phyloP scores from a whole-genome alignment of 92 coral and sea anemone genomes.

The Paragorgia papillata region DNA sequence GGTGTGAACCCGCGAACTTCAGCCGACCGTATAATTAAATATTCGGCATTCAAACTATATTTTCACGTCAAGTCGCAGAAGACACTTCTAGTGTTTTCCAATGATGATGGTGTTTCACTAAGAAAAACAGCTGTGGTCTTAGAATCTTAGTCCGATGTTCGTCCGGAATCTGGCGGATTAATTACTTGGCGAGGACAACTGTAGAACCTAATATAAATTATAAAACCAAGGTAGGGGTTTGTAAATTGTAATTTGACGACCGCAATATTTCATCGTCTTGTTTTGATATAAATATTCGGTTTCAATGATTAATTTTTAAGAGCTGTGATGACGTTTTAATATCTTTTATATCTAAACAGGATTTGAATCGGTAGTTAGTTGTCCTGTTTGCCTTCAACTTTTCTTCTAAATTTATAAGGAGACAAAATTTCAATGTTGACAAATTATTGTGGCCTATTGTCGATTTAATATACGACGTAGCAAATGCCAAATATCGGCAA shows the following conservation, averaged over 20 bases:
- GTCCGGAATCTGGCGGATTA: no score
- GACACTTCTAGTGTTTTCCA: slow-evolving; percentile 30
- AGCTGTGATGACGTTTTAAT: slow-evolving; percentile 7
- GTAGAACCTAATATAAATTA: slow-evolving; percentile 24
- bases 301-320: slow-evolving; percentile 1
- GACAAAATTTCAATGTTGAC: no score
- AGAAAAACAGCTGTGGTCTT: slow-evolving; percentile 19
- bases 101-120: slow-evolving; percentile 12
- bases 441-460: no score
- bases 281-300: slow-evolving; percentile 15
- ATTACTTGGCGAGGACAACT: slow-evolving; percentile 9
- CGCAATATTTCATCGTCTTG: slow-evolving; percentile 26
- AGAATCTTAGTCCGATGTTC: not conserved
- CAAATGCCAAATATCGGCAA: no score
- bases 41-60: not conserved
- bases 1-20: slow-evolving; percentile 18
- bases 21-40: slow-evolving; percentile 36
- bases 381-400: no score
- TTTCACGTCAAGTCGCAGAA: no score
- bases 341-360: not conserved
- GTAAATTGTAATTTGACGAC: slow-evolving; percentile 40
- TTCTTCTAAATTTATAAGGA: no score
- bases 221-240: slow-evolving; percentile 23
- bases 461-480: no score
- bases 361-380: no score